phyloP scores from a whole-genome alignment of 2,797 vertebrate species.

The Neosilurus hyrtlii region DNA sequence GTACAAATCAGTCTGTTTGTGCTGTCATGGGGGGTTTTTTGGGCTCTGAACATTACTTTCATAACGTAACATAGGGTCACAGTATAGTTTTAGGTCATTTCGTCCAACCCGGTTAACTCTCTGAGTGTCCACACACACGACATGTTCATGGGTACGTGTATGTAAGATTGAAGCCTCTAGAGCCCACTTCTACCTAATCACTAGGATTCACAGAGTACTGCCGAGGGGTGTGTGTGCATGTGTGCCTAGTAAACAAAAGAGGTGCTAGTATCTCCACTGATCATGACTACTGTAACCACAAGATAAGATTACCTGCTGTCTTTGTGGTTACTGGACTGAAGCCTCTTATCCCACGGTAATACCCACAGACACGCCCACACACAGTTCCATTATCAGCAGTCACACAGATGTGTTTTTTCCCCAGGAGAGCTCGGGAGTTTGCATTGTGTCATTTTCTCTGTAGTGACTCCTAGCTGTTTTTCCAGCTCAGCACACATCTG shows the following conservation, averaged over 20 bases:
- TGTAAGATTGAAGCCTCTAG: neutral
- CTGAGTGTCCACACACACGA: too few relatives aligned
- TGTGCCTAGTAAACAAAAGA: neutral
- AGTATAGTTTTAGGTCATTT: too few relatives aligned
- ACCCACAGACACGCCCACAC: conserved; percentile 20
- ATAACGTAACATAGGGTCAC: too few relatives aligned
- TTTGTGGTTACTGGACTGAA: conserved; percentile 16
- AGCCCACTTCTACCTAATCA: conserved; percentile 8
- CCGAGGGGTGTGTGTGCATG: neutral
- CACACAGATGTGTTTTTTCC: conserved; percentile 21
- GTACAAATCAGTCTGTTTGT: too few relatives aligned
- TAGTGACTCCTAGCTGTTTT: neutral
- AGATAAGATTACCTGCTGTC: conserved; percentile 33
- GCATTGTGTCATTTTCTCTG: neutral
- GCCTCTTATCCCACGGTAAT: conserved; percentile 20
- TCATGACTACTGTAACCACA: conserved; percentile 44
- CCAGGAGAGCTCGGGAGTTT: neutral
- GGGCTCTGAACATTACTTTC: too few relatives aligned
- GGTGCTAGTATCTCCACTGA: conserved; percentile 6
- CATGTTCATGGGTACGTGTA: neutral
- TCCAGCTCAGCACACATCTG: neutral
- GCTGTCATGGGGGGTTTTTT: too few relatives aligned
- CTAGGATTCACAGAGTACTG: conserved; percentile 4
- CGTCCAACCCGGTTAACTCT: neutral
- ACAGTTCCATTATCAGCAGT: conserved; percentile 23